Conservation (phyloP, 2,888 invertebrate genomes). For the Teinopalpus imperialis region DNA sequence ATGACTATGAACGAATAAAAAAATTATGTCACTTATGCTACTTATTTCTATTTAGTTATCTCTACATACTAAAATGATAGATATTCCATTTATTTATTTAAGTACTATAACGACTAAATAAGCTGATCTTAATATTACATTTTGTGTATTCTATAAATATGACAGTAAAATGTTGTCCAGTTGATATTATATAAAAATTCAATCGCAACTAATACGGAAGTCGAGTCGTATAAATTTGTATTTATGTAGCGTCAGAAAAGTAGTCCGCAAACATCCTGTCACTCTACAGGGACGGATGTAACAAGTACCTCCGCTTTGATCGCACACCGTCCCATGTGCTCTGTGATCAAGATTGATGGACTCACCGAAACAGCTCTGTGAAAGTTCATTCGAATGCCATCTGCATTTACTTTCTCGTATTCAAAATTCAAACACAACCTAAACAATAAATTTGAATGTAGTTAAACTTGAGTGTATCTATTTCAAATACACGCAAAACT, state of each 20-base stretch:
- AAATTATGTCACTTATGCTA: no score
- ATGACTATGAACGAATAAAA: no score
- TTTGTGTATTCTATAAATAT: no score
- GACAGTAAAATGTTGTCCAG: no score
- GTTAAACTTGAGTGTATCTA: slow-evolving; percentile 29
- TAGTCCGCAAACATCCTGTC: slow-evolving; percentile 24
- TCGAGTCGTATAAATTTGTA: slow-evolving; percentile 6
- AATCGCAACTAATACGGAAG: not conserved
- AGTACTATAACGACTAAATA: no score
- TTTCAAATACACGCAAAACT: slow-evolving; percentile 28
- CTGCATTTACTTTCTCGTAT: slow-evolving; percentile 25
- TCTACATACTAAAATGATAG: no score
- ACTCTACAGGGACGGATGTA: slow-evolving; percentile 24
- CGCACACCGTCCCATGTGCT: slow-evolving; percentile 30
- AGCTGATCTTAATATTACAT: no score
- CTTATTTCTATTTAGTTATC: no score
- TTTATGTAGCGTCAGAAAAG: slow-evolving; percentile 19
- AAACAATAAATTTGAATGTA: slow-evolving; percentile 30
- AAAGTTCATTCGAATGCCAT: slow-evolving; percentile 34
- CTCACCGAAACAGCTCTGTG: slow-evolving; percentile 32
- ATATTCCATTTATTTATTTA: no score
- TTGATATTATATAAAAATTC: no score
- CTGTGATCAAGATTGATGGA: slow-evolving; percentile 48
- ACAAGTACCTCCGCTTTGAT: slow-evolving; percentile 27
- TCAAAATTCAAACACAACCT: slow-evolving; percentile 27